phyloP scores from a whole-genome alignment of 2,113 vertebrate genomes.

The Podocnemis expansa region DNA sequence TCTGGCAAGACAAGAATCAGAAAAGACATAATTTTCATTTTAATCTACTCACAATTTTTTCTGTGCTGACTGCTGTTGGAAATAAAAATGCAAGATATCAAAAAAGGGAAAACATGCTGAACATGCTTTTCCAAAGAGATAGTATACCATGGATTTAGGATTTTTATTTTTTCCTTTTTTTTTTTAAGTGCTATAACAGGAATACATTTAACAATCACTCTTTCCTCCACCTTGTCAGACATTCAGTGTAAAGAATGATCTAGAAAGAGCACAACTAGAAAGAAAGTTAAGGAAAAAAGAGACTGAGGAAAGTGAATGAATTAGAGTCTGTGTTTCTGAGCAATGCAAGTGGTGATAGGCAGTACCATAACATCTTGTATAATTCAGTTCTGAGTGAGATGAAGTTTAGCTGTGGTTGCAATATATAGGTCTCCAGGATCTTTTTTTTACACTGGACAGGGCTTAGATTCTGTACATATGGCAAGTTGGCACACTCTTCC shows the following conservation, averaged over 20 bases:
- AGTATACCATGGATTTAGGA: not conserved
- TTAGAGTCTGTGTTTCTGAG: not conserved
- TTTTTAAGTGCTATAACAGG: conserved; percentile 12
- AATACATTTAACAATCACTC: not conserved
- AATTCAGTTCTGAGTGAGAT: not conserved
- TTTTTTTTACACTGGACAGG: not conserved
- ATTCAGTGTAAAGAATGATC: not conserved
- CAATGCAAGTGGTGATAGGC: not conserved
- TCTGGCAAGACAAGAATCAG: not conserved
- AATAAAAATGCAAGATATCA: not conserved
- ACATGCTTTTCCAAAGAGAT: not conserved
- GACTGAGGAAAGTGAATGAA: not conserved
- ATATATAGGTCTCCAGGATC: not conserved
- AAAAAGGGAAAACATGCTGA: not conserved
- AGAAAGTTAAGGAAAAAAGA: not conserved
- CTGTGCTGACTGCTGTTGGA: not conserved
- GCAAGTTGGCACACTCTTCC: not conserved
- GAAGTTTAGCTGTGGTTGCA: not conserved
- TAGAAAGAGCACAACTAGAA: not conserved
- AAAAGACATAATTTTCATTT: conserved; percentile 21
- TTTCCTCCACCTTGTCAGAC: not conserved
- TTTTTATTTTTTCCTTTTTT: conserved; percentile 34
- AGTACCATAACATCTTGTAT: not conserved
- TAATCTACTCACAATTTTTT: not conserved
- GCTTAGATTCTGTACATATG: not conserved